A percentile compares a stretch with the other conserved stretches of the same genome.
Conservation (phyloP, 2,797 vertebrate genomes). For the Aeoliscus strigatus region DNA sequence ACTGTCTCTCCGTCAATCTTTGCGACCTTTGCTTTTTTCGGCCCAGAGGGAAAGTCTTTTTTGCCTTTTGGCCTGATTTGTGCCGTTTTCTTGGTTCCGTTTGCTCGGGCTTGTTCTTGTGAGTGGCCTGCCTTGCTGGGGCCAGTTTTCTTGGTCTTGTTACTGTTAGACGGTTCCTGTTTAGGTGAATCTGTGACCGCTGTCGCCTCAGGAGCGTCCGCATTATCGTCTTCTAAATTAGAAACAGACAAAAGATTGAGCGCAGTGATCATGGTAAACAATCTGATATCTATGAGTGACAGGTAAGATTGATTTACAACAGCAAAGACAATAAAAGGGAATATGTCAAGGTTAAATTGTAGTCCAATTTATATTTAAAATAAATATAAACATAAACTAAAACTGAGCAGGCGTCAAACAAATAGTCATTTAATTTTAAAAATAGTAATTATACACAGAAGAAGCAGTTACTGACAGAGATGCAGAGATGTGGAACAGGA, state of each 20-base stretch:
- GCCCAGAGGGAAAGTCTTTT: constrained; percentile 45
- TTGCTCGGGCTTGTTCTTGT: constrained; percentile 47
- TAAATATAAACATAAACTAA: too few relatives aligned
- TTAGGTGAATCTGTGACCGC: constrained; percentile 28
- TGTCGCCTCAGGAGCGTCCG: constrained; percentile 43
- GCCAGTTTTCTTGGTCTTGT: constrained; percentile 38
- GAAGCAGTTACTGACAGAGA: too few relatives aligned
- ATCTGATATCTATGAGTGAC: too few relatives aligned
- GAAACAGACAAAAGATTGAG: constrained; percentile 14
- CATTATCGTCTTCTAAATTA: constrained; percentile 45
- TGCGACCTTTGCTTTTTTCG: constrained; percentile 69
- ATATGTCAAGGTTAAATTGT: too few relatives aligned
- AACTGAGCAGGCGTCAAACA: too few relatives aligned
- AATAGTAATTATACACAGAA: too few relatives aligned
- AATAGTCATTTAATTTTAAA: too few relatives aligned
- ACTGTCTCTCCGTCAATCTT: constrained; percentile 57
- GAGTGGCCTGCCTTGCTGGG: constrained; percentile 14
- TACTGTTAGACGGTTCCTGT: constrained; percentile 41
- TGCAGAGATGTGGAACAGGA: too few relatives aligned
- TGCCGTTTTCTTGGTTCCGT: constrained; percentile 46
- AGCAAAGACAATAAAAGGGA: too few relatives aligned
- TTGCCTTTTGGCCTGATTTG: constrained; percentile 42
- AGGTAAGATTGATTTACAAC: too few relatives aligned
- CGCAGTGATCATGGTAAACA: too few relatives aligned
- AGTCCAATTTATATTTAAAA: too few relatives aligned